Conservation (phyloP, 2,113 vertebrate species). For the Semnornis frantzii region DNA sequence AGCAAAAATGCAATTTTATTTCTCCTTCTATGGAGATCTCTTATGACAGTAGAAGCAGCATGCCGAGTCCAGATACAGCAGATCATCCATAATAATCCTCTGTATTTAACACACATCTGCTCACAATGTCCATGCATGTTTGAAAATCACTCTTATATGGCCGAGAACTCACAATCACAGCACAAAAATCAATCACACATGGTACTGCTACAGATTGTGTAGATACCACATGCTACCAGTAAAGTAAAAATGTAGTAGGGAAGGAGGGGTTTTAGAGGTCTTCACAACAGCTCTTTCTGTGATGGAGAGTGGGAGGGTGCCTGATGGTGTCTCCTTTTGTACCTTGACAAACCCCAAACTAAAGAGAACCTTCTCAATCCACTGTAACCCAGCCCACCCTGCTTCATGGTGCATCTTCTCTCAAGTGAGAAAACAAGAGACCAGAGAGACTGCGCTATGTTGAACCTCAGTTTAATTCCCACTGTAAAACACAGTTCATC, state of each 20-base stretch:
- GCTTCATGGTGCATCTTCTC: not conserved
- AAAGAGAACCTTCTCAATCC: not conserved
- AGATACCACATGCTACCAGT: not conserved
- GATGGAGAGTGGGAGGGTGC: not conserved
- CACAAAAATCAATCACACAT: not conserved
- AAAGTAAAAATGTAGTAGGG: not conserved
- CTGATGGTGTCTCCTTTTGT: not conserved
- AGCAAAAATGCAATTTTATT: not conserved
- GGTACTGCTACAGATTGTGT: not conserved
- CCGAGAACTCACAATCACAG: not conserved
- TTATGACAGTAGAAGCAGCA: not conserved
- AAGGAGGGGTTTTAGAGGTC: not conserved
- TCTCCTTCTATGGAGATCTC: not conserved
- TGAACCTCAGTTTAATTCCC: not conserved
- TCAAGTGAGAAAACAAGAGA: not conserved
- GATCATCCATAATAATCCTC: not conserved
- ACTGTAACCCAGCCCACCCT: not conserved
- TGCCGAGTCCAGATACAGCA: not conserved
- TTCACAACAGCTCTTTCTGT: not conserved
- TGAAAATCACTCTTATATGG: not conserved
- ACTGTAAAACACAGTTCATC: rapidly evolving
- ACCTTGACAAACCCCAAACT: not conserved
- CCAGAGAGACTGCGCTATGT: not conserved
- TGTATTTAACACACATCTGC: not conserved
- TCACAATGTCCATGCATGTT: not conserved